Base-by-base conservation (phyloP, 2,113 vertebrate species). In the Rhinichthys klamathensis region DNA sequence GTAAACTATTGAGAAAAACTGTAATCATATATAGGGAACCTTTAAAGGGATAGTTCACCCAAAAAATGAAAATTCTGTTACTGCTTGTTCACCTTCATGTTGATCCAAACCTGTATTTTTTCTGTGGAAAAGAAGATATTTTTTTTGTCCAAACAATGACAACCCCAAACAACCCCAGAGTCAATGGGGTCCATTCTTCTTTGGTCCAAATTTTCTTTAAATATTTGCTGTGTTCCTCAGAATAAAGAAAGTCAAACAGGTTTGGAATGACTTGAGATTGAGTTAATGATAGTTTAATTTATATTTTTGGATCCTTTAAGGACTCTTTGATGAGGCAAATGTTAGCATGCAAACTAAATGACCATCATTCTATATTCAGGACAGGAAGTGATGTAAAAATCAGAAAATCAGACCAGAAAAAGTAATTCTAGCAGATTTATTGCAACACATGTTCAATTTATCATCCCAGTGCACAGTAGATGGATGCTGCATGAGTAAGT, bases 391-490 rank as follows among this genome's bases (percentile, higher is more conserved):
- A 23, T 21, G 25, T 67, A 44, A 4, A n/a, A 49, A 4, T 41
- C 38, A 65, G 15, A 46, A 81, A 23, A 46, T 80, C 13, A 65
- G 38, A 44, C 15, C 7, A 49, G 60, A 67, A 81, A 65, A 67
- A 67, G 16, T 18, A 0, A 80, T 80, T 80, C 21, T 7, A 63
- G 60, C 38, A 80, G 25, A 51, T 51, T 35, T 69, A 51, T 35
- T 69, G 27, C 63, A 81, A 67, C 35, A 81, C 63, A 30, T 81
- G 63, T 81, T 51, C 44, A 35, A 67, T 81, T 51, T 49, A 81
- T 81, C 41, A 49, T 32, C 46, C 25, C 38, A 49, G 46, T 30
- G 38, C 78, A 63, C 60, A 61, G 65, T 70, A 35, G 27, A 10
- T 35, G 63, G 44, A 56, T 8, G 6, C 9, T 21, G 32, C 30